Conservation (phyloP, 2,888 invertebrate species). For the Oasisia sp. region DNA sequence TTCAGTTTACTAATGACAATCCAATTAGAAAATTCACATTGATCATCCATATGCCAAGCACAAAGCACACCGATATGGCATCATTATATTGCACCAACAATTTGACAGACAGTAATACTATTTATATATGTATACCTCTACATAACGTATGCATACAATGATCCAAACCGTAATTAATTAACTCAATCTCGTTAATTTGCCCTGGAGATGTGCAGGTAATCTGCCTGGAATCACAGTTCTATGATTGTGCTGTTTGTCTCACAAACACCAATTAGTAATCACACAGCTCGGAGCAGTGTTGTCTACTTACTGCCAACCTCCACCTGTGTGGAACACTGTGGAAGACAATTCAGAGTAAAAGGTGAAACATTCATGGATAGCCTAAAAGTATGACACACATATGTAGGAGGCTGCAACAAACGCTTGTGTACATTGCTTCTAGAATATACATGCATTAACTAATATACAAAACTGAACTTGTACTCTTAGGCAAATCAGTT, state of each 20-base stretch:
- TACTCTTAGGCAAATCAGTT: not conserved
- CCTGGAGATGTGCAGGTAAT: not conserved
- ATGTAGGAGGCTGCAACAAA: not conserved
- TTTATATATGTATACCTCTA: not conserved
- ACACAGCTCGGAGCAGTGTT: too few species aligned
- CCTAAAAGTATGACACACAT: not conserved
- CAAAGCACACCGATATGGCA: not conserved
- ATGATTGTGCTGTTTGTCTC: not conserved
- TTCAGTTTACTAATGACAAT: conserved; percentile 7
- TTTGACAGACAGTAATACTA: not conserved
- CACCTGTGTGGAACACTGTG: not conserved
- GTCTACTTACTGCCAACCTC: too few species aligned
- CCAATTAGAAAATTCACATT: not conserved
- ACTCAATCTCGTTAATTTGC: not conserved
- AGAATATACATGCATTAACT: not conserved
- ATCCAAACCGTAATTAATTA: not conserved
- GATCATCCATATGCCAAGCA: not conserved
- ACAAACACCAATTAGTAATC: too few species aligned
- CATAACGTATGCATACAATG: not conserved
- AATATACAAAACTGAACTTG: not conserved
- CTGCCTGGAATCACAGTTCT: not conserved
- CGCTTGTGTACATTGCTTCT: not conserved
- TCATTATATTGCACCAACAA: conserved; percentile 13
- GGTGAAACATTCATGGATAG: not conserved
- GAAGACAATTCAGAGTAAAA: not conserved